Evolutionary conservation across 2,888 invertebrate species (phyloP).

Genomic region (Drosophila anceps): DNA sequence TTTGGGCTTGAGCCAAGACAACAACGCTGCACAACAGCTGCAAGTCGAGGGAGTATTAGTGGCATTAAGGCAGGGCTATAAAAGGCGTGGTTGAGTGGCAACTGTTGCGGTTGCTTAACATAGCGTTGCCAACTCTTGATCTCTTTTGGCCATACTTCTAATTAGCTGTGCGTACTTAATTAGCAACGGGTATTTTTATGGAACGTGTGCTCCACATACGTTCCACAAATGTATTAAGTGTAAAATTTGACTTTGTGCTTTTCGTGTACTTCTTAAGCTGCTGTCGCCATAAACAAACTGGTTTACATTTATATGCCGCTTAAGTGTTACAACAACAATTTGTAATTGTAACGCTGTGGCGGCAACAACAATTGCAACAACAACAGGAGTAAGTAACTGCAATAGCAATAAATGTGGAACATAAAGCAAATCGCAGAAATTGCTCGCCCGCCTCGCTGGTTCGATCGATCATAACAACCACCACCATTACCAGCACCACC

Average conservation of each 20-base stretch:
- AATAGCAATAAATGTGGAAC: constrained; percentile 75
- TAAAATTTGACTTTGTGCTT: constrained; percentile 19
- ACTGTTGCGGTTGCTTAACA: constrained; percentile 18
- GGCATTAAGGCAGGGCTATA: constrained; percentile 12
- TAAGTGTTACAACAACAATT: constrained; percentile 62
- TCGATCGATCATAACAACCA: constrained; percentile 76
- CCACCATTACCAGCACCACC: constrained; percentile 27
- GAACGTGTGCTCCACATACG: constrained; percentile 9
- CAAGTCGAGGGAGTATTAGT: constrained; percentile 14
- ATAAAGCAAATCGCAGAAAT: constrained; percentile 76
- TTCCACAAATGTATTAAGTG: constrained; percentile 18
- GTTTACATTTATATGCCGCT: constrained; percentile 65
- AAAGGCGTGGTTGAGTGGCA: constrained; percentile 29
- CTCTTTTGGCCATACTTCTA: constrained; percentile 28
- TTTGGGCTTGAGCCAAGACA: constrained; percentile 85
- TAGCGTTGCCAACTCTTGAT: constrained; percentile 16
- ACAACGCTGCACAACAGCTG: constrained; percentile 69
- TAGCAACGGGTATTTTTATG: constrained; percentile 13
- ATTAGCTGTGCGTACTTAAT: constrained; percentile 26
- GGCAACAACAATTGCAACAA: constrained; percentile 37
- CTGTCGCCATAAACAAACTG: constrained; percentile 58
- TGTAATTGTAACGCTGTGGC: constrained; percentile 67
- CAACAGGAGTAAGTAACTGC: constrained; percentile 53
- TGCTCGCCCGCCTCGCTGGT: constrained; percentile 62
- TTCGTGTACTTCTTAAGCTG: constrained; percentile 52